Base-by-base conservation (phyloP, 2,113 vertebrate species). In the Proteles cristata region DNA sequence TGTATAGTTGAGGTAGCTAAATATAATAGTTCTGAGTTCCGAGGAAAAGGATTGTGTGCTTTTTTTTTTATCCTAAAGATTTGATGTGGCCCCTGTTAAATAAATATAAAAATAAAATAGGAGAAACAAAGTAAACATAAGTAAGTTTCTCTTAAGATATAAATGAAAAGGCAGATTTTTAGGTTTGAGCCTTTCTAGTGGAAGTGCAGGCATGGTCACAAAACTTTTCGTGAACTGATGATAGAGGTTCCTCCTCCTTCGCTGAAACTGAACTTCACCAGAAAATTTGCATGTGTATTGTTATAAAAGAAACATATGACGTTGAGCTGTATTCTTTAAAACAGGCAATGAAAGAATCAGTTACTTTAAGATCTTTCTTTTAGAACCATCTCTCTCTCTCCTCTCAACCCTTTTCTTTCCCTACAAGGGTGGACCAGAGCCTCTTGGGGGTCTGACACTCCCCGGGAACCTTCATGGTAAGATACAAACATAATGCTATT, bases 201-300 rank as follows among this genome's bases (percentile, higher is more conserved):
- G 35, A 92, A 80, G 12, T 43, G 17, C 15, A 91, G 73, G 92
- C 11, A 68, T 55, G 55, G 66, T 81, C 19, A 48, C 23, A 6
- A 76, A 84, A 63, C 11, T 85, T 95, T 80, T 88, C 17, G 25
- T 92, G 23, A 93, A 11, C 39, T 81, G 17, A 89, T 91, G 80
- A 28, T 39, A 39, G 7, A 84, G 8, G 5, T 91, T 96, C 86
- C 33, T 94, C 14, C 11, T 90, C 9, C 84, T 69, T 55, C n/a
- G 6, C 50, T 83, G 65, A 79, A 63, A 48, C 9, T 92, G 14
- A 65, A 74, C 23, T 68, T 80, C 7, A 28, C 11, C 35, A 48
- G 71, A 79, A 81, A 82, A n/a, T 90, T 66, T 80, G 5, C 53
- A 15, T 73, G 1, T 25, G 1, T 85, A 16, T 88, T 12, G 43